These are phyloP conservation scores for Myodes glareolus DNA, from an alignment of 2,113 vertebrate genomes.

Conservation along the genomic window DNA sequence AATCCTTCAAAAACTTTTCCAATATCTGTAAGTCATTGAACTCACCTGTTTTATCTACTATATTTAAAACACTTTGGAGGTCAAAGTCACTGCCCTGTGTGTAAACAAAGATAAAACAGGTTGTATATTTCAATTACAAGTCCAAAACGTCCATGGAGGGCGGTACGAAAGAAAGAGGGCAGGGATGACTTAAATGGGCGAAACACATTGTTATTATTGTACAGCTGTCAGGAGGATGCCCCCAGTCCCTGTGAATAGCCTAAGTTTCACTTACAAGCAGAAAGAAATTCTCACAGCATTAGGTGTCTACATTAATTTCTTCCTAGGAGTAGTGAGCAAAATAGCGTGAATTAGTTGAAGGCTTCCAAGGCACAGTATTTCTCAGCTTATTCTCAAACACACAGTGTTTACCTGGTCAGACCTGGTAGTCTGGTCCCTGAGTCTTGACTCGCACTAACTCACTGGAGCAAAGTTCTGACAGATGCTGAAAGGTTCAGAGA, in stretches of 20 bases:
- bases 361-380: slow-evolving; percentile 8
- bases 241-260: background rate
- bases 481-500: slow-evolving; percentile 10
- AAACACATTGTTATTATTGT: background rate
- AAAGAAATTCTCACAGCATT: background rate
- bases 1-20: slow-evolving; percentile 49
- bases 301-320: background rate
- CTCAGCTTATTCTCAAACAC: slow-evolving; percentile 47
- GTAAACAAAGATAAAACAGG: slow-evolving; percentile 72
- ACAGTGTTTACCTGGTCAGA: slow-evolving; percentile 56
- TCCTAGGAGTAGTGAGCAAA: background rate
- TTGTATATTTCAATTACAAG: slow-evolving; percentile 22
- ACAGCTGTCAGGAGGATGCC: background rate
- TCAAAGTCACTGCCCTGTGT: slow-evolving; percentile 69
- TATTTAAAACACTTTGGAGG: slow-evolving; percentile 50
- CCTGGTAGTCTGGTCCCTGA: background rate
- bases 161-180: background rate
- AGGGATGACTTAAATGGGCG: background rate
- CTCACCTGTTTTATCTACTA: slow-evolving; percentile 74
- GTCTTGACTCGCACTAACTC: background rate
- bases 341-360: background rate
- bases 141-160: background rate
- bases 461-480: slow-evolving; percentile 18
- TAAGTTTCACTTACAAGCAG: slow-evolving; percentile 32
- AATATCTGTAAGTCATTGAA: slow-evolving; percentile 41